Evolutionary conservation across 2,888 invertebrate species (phyloP), one percentile per base, ranked within the genome.

Genomic region (Aleiodes leptofemur): DNA sequence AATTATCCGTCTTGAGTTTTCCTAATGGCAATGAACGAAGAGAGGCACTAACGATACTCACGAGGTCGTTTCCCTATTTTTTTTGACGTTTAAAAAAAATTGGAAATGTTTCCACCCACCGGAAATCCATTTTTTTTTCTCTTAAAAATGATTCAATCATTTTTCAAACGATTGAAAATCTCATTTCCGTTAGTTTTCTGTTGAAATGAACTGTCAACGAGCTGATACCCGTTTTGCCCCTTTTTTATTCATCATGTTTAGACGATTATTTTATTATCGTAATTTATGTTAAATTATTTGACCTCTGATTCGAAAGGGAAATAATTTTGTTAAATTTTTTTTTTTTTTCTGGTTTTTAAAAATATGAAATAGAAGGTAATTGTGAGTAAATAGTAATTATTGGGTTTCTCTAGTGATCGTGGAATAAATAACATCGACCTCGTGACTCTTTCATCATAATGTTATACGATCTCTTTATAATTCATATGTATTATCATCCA

Each of bases 361-460:
- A 48, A 48, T n/a, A 8, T 23, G 4, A 29, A 56, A 56, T 23
- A 48, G 11, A 9, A 34, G 64, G 64, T 48, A 64, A 64, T 64
- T 48, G 64, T 64, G 43, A 11, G 34, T 16, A 64, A 43, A 64
- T 14, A n/a, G 64, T 64, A 64, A 64, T 64, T 64, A 43, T 64
- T 64, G 43, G 64, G 64, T 64, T 64, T 48, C 64, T 11, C 43
- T 14, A 34, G 48, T 48, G 16, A 64, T 64, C 64, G 64, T 64
- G 64, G 64, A 48, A 64, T 16, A 34, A 64, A 61, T 61, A 61
- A 64, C 64, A 64, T 64, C 64, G 43, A 64, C 64, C 64, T 64
- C 64, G 64, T 64, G 64, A 64, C 64, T 64, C 64, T 64, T 64
- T 64, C 64, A 64, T 64, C 48, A 64, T 64, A 64, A 64, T 64